Evolutionary conservation across 1,140 invertebrate genomes (phyloP), one percentile per base, ranked within the genome.

Genomic region (Drosophila navojoa): DNA sequence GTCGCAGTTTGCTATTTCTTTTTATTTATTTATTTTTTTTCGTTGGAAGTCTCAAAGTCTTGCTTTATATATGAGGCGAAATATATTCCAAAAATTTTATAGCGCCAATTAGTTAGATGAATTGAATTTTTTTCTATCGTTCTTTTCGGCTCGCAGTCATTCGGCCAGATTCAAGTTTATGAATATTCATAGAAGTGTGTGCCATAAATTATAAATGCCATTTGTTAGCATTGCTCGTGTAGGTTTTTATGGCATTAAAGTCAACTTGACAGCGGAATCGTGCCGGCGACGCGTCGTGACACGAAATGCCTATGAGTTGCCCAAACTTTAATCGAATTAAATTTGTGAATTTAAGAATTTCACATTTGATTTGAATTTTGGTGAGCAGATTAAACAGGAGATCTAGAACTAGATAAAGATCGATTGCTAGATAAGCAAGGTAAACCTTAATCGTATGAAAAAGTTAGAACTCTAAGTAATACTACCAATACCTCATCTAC

Each of bases 121-220:
- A 89, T 89, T 84, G 77, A 84, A 68, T 62, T 70, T 77, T 77
- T 78, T 77, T 66, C 50, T 71, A 15, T 3, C 42, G 15, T 45
- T 45, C 11, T 5, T 15, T 4, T 44, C 42, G 2, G 42, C 42
- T 7, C n/a, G 47, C 27, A 45, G 57, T 35, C 70, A 71, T 71
- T 71, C 29, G 60, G 67, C 35, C 52, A 89, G 84, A 89, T 89
- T 89, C 75, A 84, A 84, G 84, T 89, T 87, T 90, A 89, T 89
- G 84, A 89, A 89, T 89, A 89, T 89, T 89, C 84, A 89, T 89
- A 89, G 84, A 84, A 84, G 85, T 89, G 85, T 84, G 77, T 75
- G 76, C 73, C 73, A 87, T 89, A 87, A 87, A 87, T 87, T 87
- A 89, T 89, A 74, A 79, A 84, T 87, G 84, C 76, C 84, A 87